Evolutionary conservation across 2,888 invertebrate species (phyloP).

Genomic region (Sinohyriopsis cumingii): DNA sequence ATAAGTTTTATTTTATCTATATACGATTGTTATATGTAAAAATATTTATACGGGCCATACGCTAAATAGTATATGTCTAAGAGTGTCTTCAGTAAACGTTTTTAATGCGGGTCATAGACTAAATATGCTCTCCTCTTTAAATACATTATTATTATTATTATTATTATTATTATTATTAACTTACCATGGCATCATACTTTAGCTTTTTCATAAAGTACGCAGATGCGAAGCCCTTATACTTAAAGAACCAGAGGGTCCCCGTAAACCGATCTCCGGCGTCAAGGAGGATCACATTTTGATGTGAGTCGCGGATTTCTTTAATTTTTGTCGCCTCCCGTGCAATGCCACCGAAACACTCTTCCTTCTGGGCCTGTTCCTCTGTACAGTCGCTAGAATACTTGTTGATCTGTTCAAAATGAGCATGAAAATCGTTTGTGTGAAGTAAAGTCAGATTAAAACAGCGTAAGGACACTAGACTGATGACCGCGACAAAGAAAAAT

Average conservation of each 20-base stretch:
- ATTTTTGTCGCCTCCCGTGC: constrained; percentile 75
- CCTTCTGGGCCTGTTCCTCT: constrained; percentile 63
- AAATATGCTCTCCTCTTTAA: no score
- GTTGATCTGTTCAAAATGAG: constrained; percentile 85
- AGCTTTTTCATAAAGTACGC: constrained; percentile 85
- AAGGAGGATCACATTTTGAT: constrained; percentile 81
- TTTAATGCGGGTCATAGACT: no score
- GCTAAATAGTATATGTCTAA: no score
- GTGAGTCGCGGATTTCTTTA: constrained; percentile 31
- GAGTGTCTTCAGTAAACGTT: no score
- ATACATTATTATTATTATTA: no score
- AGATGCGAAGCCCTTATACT: constrained; percentile 86
- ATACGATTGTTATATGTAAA: no score
- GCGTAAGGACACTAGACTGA: not conserved
- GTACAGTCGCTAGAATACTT: constrained; percentile 77
- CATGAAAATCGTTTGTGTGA: constrained; percentile 94
- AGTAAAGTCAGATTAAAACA: constrained; percentile 81
- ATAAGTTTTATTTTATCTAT: no score
- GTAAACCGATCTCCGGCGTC: constrained; percentile 94
- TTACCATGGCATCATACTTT: constrained; percentile 85
- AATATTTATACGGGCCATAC: no score
- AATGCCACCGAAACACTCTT: constrained; percentile 87
- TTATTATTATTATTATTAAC: not conserved
- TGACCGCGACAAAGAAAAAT: no score
- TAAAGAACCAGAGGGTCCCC: constrained; percentile 88